These are phyloP conservation scores for Megalonaias nervosa DNA, from an alignment of 1,140 invertebrate species.

Conservation along the genomic window DNA sequence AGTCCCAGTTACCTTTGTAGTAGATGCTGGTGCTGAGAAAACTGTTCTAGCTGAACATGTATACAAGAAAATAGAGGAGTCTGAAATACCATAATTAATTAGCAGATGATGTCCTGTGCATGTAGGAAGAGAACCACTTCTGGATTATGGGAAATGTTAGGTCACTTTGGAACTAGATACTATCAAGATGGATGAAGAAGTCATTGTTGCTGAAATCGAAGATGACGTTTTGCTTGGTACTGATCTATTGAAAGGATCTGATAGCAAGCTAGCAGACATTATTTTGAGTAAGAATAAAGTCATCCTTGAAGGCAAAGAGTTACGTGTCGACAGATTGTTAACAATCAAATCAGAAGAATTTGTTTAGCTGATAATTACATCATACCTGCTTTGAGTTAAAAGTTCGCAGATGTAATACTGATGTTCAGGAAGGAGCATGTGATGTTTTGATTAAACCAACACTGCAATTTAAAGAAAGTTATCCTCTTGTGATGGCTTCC, in stretches of 20 bases:
- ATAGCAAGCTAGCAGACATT: neutral
- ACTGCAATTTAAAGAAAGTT: constrained; percentile 4
- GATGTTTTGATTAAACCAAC: neutral
- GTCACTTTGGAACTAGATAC: too few relatives aligned
- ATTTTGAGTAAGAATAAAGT: neutral
- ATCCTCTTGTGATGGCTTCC: neutral
- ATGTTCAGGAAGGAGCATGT: neutral
- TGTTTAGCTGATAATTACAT: neutral
- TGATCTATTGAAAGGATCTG: neutral
- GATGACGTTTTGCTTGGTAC: constrained; percentile 5
- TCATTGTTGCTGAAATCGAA: too few relatives aligned
- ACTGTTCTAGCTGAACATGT: too few relatives aligned
- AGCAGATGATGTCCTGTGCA: neutral
- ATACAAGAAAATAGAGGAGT: constrained; percentile 7
- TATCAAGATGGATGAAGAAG: too few relatives aligned
- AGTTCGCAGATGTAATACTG: neutral
- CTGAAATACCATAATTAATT: neutral
- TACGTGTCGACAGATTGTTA: too few relatives aligned
- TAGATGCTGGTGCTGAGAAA: too few relatives aligned
- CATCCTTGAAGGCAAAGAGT: constrained; percentile 1
- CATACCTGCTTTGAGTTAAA: neutral
- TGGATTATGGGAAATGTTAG: too few relatives aligned
- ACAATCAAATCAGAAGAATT: too few relatives aligned
- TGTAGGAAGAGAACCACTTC: too few relatives aligned
- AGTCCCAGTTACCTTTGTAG: too few relatives aligned